A percentile compares a stretch with the other conserved stretches of the same genome.
Conservation (phyloP, 1,140 invertebrate species). For the Ylistrum balloti region DNA sequence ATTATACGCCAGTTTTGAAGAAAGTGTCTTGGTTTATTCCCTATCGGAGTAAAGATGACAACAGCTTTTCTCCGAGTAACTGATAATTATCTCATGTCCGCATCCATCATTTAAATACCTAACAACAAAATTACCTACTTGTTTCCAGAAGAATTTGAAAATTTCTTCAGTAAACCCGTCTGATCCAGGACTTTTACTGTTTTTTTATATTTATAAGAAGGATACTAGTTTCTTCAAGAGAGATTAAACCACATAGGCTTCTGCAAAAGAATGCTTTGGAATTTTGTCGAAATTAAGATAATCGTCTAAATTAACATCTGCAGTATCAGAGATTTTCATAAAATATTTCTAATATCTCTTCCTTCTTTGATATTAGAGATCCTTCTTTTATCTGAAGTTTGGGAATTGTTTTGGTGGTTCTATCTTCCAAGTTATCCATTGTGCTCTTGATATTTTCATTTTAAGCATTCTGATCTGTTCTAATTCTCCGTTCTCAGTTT, state of each 20-base stretch:
- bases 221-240: neutral
- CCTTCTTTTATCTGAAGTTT: slow-evolving; percentile 31
- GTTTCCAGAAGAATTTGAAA: slow-evolving; percentile 48
- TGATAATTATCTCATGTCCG: neutral
- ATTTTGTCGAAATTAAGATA: neutral
- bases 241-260: slow-evolving; percentile 43
- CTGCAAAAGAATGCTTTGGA: neutral
- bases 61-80: slow-evolving; percentile 42
- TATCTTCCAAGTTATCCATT: slow-evolving; percentile 36
- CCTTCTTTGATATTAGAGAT: neutral
- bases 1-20: slow-evolving; percentile 45
- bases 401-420: slow-evolving; percentile 43
- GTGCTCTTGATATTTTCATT: slow-evolving; percentile 1
- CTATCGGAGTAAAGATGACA: slow-evolving; percentile 46
- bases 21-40: slow-evolving; percentile 41
- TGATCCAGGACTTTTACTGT: slow-evolving; percentile 50
- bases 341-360: slow-evolving; percentile 46
- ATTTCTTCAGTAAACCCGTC: slow-evolving; percentile 52
- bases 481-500: slow-evolving; percentile 34
- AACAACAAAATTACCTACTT: slow-evolving; percentile 34
- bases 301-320: neutral
- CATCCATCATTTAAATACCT: slow-evolving; percentile 4
- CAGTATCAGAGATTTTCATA: slow-evolving; percentile 47
- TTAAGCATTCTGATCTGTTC: neutral
- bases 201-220: slow-evolving; percentile 56